Evolutionary conservation across 2,797 vertebrate genomes (phyloP).

Genomic region (Melanotaenia maccullochi): DNA sequence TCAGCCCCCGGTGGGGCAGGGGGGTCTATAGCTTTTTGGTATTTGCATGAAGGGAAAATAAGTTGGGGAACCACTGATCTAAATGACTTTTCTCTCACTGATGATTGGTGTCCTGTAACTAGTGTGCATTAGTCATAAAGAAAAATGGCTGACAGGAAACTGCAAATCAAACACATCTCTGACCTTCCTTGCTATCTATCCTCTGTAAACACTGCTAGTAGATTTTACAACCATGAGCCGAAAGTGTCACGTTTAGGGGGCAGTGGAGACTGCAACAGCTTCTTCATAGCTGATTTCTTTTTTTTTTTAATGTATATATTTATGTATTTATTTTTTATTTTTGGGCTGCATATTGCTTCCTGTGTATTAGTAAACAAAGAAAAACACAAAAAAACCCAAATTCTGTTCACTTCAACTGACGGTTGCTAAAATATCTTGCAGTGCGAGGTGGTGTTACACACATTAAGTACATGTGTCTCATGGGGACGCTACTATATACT

Average conservation of each 20-base stretch:
- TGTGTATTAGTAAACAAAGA: neutral
- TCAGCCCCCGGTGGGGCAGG: no score
- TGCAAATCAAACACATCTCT: neutral
- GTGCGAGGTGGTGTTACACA: no score
- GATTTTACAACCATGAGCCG: constrained; percentile 33
- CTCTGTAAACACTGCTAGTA: constrained; percentile 27
- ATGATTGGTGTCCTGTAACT: neutral
- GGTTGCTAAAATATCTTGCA: no score
- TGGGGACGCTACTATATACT: neutral
- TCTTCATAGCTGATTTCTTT: neutral
- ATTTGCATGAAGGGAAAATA: no score
- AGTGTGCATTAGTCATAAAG: neutral
- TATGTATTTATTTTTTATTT: no score
- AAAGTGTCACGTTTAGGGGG: constrained; percentile 38
- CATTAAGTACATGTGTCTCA: neutral
- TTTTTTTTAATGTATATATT: neutral
- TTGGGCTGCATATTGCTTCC: constrained; percentile 1
- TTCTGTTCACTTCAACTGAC: no score
- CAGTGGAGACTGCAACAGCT: constrained; percentile 16
- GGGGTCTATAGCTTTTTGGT: no score
- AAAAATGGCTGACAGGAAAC: no score
- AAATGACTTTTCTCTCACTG: neutral
- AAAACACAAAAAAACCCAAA: neutral
- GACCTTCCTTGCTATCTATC: constrained; percentile 8
- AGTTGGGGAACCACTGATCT: no score